Evolutionary conservation across 1,140 invertebrate species (phyloP).

Genomic region (Drosophila sulfurigaster): DNA sequence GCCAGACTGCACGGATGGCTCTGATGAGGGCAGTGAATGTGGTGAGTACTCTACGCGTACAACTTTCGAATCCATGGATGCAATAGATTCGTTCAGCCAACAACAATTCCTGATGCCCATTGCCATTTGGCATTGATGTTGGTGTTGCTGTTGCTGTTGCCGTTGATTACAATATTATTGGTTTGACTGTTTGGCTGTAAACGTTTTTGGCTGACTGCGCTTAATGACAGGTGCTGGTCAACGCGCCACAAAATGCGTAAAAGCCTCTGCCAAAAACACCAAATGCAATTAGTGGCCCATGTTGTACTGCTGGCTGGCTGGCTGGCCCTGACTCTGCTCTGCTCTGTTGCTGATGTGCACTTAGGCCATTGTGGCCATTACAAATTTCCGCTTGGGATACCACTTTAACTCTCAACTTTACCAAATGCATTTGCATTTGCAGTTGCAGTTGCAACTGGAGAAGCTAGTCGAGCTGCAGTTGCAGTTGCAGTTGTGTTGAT

Average conservation of each 20-base stretch:
- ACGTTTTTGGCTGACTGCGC: slow-evolving; percentile 48
- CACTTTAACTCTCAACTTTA: slow-evolving; percentile 44
- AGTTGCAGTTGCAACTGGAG: slow-evolving; percentile 10
- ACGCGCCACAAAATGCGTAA: slow-evolving; percentile 42
- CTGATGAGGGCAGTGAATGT: slow-evolving; percentile 88
- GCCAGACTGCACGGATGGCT: slow-evolving; percentile 89
- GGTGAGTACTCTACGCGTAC: slow-evolving; percentile 83
- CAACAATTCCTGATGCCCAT: neutral
- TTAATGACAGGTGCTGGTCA: slow-evolving; percentile 72
- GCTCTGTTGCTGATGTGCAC: slow-evolving; percentile 22
- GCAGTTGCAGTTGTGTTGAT: slow-evolving; percentile 21
- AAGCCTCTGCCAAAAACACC: slow-evolving; percentile 56
- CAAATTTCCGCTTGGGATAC: slow-evolving; percentile 28
- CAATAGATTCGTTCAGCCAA: neutral
- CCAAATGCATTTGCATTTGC: slow-evolving; percentile 30
- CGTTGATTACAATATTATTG: slow-evolving; percentile 79
- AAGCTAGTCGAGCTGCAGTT: neutral
- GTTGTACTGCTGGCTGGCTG: slow-evolving; percentile 8
- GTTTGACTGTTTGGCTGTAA: slow-evolving; percentile 66
- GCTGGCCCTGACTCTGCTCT: neutral
- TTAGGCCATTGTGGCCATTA: slow-evolving; percentile 23
- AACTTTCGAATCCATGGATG: neutral
- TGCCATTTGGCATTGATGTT: neutral
- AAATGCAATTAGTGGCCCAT: slow-evolving; percentile 76
- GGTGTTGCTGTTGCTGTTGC: slow-evolving; percentile 14